phyloP scores from a whole-genome alignment of 2,888 invertebrate genomes.

The Lasioglossum figueresi region DNA sequence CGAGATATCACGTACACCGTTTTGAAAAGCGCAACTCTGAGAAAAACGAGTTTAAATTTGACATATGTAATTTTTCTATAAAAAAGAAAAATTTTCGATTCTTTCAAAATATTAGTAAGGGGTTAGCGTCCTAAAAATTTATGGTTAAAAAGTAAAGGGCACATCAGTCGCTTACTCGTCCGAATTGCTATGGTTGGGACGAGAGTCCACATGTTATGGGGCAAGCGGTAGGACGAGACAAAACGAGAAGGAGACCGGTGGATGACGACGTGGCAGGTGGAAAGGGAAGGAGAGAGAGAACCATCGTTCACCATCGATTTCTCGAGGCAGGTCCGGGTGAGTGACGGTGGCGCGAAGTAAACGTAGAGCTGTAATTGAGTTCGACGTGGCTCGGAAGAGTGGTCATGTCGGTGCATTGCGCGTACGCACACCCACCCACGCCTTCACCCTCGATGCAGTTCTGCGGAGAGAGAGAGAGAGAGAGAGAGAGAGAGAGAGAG shows the following conservation, averaged over 20 bases:
- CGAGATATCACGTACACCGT: too few relatives aligned
- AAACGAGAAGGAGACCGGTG: constrained; percentile 18
- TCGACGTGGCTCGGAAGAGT: constrained; percentile 65
- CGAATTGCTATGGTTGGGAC: not conserved
- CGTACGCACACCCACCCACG: constrained; percentile 13
- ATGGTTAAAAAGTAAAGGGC: too few relatives aligned
- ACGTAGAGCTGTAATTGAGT: constrained; percentile 71
- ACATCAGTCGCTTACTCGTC: too few relatives aligned
- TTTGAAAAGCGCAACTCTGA: too few relatives aligned
- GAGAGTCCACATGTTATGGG: not conserved
- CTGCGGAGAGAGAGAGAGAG: not conserved
- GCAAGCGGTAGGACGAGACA: constrained; percentile 7
- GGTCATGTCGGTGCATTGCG: constrained; percentile 48
- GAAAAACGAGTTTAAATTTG: too few relatives aligned
- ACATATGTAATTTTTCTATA: too few relatives aligned
- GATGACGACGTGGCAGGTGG: constrained; percentile 3
- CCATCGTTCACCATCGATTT: constrained; percentile 73
- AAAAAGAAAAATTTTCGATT: too few relatives aligned
- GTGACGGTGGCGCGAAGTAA: constrained; percentile 65
- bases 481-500: not conserved
- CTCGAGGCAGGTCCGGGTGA: constrained; percentile 64
- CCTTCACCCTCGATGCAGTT: not conserved
- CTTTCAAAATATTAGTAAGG: too few relatives aligned
- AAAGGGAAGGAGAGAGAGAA: constrained; percentile 54
- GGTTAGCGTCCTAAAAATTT: too few relatives aligned